Evolutionary conservation across 2,888 invertebrate species (phyloP).

Genomic region (Catonia carolina): DNA sequence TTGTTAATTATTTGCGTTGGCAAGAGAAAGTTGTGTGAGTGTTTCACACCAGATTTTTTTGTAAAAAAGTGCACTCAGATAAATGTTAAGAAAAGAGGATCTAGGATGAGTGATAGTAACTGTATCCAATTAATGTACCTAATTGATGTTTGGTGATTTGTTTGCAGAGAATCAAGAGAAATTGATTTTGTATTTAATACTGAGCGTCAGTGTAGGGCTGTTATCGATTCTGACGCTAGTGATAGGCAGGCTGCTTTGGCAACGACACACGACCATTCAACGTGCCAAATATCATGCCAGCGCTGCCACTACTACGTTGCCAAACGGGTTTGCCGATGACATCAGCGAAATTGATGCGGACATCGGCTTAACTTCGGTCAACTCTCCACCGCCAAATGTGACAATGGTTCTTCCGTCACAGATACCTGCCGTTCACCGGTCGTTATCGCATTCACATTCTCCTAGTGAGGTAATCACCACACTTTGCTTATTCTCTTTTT

Average conservation of each 20-base stretch:
- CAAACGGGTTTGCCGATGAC: slow-evolving; percentile 62
- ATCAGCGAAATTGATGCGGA: slow-evolving; percentile 80
- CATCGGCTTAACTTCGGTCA: slow-evolving; percentile 64
- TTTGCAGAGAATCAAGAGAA: slow-evolving; percentile 65
- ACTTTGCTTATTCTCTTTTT: too few relatives aligned
- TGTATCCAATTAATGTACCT: too few relatives aligned
- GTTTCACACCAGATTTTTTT: too few relatives aligned
- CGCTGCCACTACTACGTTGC: slow-evolving; percentile 29
- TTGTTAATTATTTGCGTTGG: too few relatives aligned
- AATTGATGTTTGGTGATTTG: too few relatives aligned
- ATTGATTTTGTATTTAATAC: slow-evolving; percentile 75
- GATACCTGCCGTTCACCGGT: slow-evolving; percentile 10
- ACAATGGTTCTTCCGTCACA: slow-evolving; percentile 48
- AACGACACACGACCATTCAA: slow-evolving; percentile 60
- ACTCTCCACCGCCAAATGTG: slow-evolving; percentile 51
- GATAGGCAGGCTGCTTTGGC: slow-evolving; percentile 62
- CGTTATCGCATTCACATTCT: slow-evolving; percentile 20
- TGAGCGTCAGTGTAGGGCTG: slow-evolving; percentile 64
- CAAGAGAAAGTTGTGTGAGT: too few relatives aligned
- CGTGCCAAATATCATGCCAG: slow-evolving; percentile 41
- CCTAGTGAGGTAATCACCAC: slow-evolving; percentile 35
- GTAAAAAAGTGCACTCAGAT: too few relatives aligned
- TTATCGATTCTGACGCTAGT: slow-evolving; percentile 65
- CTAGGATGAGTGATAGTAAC: too few relatives aligned
- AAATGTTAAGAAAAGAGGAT: too few relatives aligned